These are phyloP conservation scores for Schrankia costaestrigalis DNA, from an alignment of 2,888 invertebrate species.

Conservation along the genomic window DNA sequence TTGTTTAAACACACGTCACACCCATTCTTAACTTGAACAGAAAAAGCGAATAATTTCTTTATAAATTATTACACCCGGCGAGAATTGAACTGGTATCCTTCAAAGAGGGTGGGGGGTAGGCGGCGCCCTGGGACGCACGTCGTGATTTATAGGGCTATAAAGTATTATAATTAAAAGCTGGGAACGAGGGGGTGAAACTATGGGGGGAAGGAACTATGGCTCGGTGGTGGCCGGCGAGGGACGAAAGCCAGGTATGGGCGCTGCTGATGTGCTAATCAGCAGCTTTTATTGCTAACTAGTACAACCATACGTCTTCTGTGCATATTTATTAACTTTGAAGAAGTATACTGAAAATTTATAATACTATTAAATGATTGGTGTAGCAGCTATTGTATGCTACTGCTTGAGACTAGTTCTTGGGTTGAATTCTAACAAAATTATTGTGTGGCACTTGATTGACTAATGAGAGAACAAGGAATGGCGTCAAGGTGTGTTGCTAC, in stretches of 20 bases:
- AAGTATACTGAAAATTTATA: too few species aligned
- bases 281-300: slow-evolving; percentile 5
- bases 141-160: slow-evolving; percentile 89
- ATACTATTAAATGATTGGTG: too few species aligned
- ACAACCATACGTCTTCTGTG: too few species aligned
- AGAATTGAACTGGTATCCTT: slow-evolving; percentile 86
- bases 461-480: too few species aligned
- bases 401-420: too few species aligned
- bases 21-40: slow-evolving; percentile 35
- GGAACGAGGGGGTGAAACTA: slow-evolving; percentile 67
- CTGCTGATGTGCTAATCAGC: slow-evolving; percentile 6
- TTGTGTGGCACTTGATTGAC: too few species aligned
- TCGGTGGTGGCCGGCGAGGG: slow-evolving; percentile 53
- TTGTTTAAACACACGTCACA: slow-evolving; percentile 26
- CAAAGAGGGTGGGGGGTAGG: slow-evolving; percentile 57
- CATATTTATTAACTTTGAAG: too few species aligned
- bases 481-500: too few species aligned
- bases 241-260: slow-evolving; percentile 25
- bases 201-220: slow-evolving; percentile 65
- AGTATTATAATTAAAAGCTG: slow-evolving; percentile 89
- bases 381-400: too few species aligned
- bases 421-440: too few species aligned
- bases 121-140: slow-evolving; percentile 66
- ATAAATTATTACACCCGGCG: slow-evolving; percentile 84
- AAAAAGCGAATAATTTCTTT: slow-evolving; percentile 82